Conservation (phyloP, 2,797 vertebrate genomes). For the Macropodus opercularis region DNA sequence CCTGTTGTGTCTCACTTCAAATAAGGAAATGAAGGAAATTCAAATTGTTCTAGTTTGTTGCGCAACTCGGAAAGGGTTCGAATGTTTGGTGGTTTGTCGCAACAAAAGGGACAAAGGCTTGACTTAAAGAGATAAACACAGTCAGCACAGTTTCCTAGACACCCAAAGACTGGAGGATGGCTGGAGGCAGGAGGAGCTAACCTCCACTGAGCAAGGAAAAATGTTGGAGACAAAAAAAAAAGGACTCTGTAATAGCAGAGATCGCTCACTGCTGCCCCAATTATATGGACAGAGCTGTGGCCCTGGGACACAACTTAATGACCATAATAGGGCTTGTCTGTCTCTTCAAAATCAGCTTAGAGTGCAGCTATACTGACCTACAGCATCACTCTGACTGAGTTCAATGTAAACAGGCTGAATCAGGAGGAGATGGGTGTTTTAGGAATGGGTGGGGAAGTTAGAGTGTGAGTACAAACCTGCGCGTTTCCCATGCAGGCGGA, state of each 20-base stretch:
- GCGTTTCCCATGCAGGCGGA: slow-evolving; percentile 15
- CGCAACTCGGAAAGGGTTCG: too few species aligned
- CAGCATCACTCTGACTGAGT: slow-evolving; percentile 57
- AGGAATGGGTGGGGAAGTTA: background rate
- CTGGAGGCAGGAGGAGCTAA: slow-evolving; percentile 7
- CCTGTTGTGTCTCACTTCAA: too few species aligned
- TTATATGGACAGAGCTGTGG: slow-evolving; percentile 73
- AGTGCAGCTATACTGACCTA: slow-evolving; percentile 64
- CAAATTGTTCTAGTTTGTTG: too few species aligned
- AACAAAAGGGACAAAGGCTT: slow-evolving; percentile 19
- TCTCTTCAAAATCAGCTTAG: slow-evolving; percentile 78
- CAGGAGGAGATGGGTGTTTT: slow-evolving; percentile 17
- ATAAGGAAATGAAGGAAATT: too few species aligned
- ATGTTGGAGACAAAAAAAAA: slow-evolving; percentile 47
- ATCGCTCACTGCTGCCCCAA: slow-evolving; percentile 65
- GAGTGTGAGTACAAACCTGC: background rate
- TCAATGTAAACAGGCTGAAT: slow-evolving; percentile 59
- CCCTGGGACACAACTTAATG: slow-evolving; percentile 75
- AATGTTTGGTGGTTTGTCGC: too few species aligned
- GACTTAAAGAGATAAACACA: slow-evolving; percentile 28
- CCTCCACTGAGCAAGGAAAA: slow-evolving; percentile 35
- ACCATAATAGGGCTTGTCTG: slow-evolving; percentile 70
- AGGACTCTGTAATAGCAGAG: slow-evolving; percentile 49
- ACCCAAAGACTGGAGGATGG: slow-evolving; percentile 24
- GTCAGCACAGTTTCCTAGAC: slow-evolving; percentile 27